These are phyloP conservation scores for Coregonus sp. DNA, from an alignment of 2,797 vertebrate species.

Conservation along the genomic window DNA sequence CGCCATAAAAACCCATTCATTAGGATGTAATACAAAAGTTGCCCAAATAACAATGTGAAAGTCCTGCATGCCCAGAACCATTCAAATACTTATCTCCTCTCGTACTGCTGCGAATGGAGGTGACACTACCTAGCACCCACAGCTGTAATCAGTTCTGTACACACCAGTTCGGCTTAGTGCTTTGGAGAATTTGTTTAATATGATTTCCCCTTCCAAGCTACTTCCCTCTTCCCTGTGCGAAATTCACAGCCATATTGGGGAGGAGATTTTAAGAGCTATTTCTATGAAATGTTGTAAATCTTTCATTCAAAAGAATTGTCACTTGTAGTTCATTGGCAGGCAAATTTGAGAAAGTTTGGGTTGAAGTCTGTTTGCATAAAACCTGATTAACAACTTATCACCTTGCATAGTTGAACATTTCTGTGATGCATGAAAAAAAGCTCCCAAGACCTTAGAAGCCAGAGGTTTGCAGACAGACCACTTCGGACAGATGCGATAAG, in stretches of 20 bases:
- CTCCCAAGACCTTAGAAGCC: neutral
- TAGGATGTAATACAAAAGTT: conserved; percentile 75
- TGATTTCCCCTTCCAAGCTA: conserved; percentile 53
- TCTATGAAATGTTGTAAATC: conserved; percentile 67
- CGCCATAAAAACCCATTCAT: conserved; percentile 68
- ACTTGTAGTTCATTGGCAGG: conserved; percentile 41
- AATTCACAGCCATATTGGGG: conserved; percentile 62
- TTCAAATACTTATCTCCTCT: conserved; percentile 55
- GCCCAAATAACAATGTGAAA: conserved; percentile 69
- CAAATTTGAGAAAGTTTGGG: conserved; percentile 26
- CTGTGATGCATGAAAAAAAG: neutral
- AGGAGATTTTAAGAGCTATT: conserved; percentile 63
- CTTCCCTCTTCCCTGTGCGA: conserved; percentile 54
- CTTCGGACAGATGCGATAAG: conserved; percentile 39
- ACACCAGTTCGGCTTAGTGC: conserved; percentile 78
- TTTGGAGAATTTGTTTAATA: conserved; percentile 79
- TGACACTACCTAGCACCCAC: conserved; percentile 72
- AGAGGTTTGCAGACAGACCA: conserved; percentile 27
- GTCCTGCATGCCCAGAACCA: conserved; percentile 60
- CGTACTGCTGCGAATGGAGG: conserved; percentile 66
- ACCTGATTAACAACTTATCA: conserved; percentile 9
- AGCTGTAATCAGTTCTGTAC: conserved; percentile 79
- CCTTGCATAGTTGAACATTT: conserved; percentile 9
- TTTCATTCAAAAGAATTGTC: conserved; percentile 60
- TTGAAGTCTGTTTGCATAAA: too few relatives aligned